These are phyloP conservation scores for Arvicanthis niloticus DNA, from an alignment of 2,113 vertebrate genomes.

Conservation along the genomic window DNA sequence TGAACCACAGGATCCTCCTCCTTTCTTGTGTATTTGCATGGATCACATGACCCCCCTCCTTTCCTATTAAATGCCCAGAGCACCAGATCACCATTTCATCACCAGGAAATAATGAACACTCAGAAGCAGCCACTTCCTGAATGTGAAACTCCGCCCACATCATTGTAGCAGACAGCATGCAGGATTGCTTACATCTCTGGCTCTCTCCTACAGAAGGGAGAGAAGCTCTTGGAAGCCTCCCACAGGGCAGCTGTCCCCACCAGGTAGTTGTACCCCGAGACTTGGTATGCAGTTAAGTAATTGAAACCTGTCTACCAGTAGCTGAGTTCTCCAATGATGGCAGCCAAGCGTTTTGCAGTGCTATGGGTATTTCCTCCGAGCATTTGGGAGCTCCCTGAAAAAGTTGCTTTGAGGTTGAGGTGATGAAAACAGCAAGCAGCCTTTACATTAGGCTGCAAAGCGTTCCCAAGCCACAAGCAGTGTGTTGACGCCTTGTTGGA, in stretches of 20 bases:
- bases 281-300: background rate
- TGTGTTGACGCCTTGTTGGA: background rate
- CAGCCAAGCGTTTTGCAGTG: background rate
- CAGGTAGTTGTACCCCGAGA: background rate
- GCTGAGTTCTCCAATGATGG: background rate
- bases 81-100: background rate
- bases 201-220: background rate
- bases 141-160: background rate
- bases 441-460: background rate
- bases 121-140: background rate
- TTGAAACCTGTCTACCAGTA: background rate
- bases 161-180: background rate
- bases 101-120: background rate
- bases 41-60: no score
- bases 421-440: background rate
- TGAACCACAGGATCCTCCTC: no score
- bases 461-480: background rate
- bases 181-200: background rate
- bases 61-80: background rate
- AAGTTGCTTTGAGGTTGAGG: background rate
- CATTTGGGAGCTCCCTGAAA: background rate
- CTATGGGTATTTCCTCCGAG: background rate
- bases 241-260: conserved; percentile 44
- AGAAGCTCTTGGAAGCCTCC: conserved; percentile 13
- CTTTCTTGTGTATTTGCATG: background rate